These are phyloP conservation scores for Tetrax tetrax DNA, from an alignment of 2,113 vertebrate genomes.

Conservation along the genomic window DNA sequence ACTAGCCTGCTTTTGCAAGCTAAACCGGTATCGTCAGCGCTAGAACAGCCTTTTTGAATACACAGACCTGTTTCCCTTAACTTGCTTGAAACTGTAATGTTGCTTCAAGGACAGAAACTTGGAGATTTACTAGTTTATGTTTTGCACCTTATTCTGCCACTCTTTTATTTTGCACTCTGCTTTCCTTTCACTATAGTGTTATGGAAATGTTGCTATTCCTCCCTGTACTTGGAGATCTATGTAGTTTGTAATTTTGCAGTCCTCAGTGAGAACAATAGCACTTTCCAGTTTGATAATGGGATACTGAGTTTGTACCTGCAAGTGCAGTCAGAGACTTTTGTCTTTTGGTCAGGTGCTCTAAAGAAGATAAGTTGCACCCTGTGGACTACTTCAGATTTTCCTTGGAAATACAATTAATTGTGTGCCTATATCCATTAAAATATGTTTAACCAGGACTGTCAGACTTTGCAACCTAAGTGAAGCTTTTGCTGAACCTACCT, in stretches of 20 bases:
- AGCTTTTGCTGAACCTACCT: slow-evolving; percentile 27
- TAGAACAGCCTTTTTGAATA: slow-evolving; percentile 29
- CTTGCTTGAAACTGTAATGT: background rate
- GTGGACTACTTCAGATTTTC: background rate
- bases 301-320: background rate
- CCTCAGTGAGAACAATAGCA: background rate
- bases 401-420: slow-evolving; percentile 15
- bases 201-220: background rate
- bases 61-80: background rate
- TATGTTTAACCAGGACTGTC: background rate
- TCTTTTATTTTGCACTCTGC: background rate
- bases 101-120: background rate
- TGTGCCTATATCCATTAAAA: background rate
- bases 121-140: background rate
- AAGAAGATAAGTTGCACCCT: background rate
- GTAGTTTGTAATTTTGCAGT: background rate
- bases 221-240: background rate
- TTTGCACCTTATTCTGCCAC: background rate
- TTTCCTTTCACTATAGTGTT: background rate
- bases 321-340: background rate
- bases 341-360: background rate
- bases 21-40: background rate
- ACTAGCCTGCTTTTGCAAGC: background rate
- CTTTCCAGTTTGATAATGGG: background rate
- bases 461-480: background rate